Percentiles rank a stretch among this genome's conserved stretches.
Evolutionary conservation across 2,888 invertebrate genomes (phyloP).

Genomic region (Chaetogeoica ovagalla): DNA sequence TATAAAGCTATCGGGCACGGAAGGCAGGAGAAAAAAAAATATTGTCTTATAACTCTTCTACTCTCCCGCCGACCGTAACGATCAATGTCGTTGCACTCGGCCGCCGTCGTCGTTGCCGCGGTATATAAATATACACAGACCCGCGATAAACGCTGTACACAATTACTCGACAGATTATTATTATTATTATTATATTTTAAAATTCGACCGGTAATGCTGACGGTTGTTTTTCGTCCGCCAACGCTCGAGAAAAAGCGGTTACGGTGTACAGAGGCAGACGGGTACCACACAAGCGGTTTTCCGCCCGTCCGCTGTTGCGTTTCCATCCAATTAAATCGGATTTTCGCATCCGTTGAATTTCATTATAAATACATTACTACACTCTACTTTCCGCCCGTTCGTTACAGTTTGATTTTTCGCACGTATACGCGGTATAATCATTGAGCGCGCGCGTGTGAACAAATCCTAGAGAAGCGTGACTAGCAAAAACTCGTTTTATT

Average conservation of each 20-base stretch:
- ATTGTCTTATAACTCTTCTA: background rate
- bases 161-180: slow-evolving; percentile 29
- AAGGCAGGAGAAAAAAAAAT: slow-evolving; percentile 20
- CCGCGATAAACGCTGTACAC: background rate
- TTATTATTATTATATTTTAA: too few species aligned
- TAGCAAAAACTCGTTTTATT: slow-evolving; percentile 37
- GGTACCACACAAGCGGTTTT: too few species aligned
- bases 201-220: slow-evolving; percentile 47
- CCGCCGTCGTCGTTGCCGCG: background rate
- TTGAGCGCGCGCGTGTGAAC: slow-evolving; percentile 31
- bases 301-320: background rate
- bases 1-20: slow-evolving; percentile 33
- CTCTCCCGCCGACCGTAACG: slow-evolving; percentile 39
- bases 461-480: slow-evolving; percentile 36
- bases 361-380: too few species aligned
- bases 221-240: slow-evolving; percentile 26
- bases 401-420: slow-evolving; percentile 5
- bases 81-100: slow-evolving; percentile 49
- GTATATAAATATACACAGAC: too few species aligned
- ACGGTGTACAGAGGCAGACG: background rate
- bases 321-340: slow-evolving; percentile 4
- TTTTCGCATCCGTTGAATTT: slow-evolving; percentile 10
- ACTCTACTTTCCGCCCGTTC: background rate
- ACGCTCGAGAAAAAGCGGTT: slow-evolving; percentile 1
- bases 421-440: slow-evolving; percentile 6